Percentiles rank a stretch among this genome's conserved stretches.
phyloP scores from a whole-genome alignment of 2,797 vertebrate species.

The Halcyon badia region DNA sequence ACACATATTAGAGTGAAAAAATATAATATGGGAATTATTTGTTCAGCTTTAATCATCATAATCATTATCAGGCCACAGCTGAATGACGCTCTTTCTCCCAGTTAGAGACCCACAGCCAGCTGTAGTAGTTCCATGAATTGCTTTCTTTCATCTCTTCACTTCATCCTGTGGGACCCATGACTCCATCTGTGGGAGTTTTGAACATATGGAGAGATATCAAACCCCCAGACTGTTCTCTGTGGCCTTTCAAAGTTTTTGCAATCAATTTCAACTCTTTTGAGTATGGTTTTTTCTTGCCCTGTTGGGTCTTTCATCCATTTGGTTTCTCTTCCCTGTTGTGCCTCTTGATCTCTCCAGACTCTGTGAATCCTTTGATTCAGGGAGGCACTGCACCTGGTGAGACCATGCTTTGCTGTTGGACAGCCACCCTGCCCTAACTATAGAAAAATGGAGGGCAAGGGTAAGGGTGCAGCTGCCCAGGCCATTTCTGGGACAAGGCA shows the following conservation, averaged over 20 bases:
- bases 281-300: not conserved
- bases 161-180: slow-evolving; percentile 45
- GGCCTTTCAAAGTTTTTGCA: not conserved
- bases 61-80: slow-evolving; percentile 32
- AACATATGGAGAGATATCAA: slow-evolving; percentile 59
- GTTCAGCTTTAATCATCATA: slow-evolving; percentile 48
- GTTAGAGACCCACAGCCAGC: not conserved
- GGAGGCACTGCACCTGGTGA: not conserved
- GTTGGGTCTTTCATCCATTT: not conserved
- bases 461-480: not conserved
- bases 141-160: slow-evolving; percentile 58
- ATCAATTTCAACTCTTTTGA: not conserved
- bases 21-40: not conserved
- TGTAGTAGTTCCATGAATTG: slow-evolving; percentile 34
- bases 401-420: not conserved
- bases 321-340: not conserved
- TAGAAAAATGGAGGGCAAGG: not conserved
- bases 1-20: not conserved
- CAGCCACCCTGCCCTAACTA: not conserved
- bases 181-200: slow-evolving; percentile 36
- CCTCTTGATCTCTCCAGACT: not conserved
- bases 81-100: not conserved
- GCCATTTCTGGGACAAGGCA: not conserved
- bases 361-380: not conserved
- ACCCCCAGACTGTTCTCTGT: not conserved